Evolutionary conservation across 2,888 invertebrate species (phyloP).

Genomic region (Andrena camellia): DNA sequence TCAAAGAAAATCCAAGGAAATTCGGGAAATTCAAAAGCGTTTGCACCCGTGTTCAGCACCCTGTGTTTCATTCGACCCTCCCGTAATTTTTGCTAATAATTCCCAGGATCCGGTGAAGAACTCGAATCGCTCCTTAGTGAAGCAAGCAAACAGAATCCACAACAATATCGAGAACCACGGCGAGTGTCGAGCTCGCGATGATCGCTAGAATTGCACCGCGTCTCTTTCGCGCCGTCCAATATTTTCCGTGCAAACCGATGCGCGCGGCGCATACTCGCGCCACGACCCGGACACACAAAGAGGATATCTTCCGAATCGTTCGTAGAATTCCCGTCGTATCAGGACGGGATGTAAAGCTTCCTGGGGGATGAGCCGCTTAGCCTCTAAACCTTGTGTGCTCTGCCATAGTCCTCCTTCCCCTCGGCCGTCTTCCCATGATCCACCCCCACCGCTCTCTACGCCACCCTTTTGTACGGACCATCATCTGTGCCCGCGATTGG

Average conservation of each 20-base stretch:
- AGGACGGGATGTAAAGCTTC: slow-evolving; percentile 83
- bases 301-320: slow-evolving; percentile 80
- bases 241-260: slow-evolving; percentile 62
- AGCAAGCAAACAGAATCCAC: slow-evolving; percentile 32
- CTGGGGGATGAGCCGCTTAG: slow-evolving; percentile 84
- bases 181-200: slow-evolving; percentile 11
- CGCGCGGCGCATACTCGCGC: slow-evolving; percentile 39
- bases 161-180: not conserved
- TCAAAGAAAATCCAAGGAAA: no score
- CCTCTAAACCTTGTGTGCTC: slow-evolving; percentile 83
- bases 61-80: no score
- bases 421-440: slow-evolving; percentile 51
- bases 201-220: slow-evolving; percentile 19
- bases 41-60: no score
- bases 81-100: not conserved
- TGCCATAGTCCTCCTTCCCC: slow-evolving; percentile 72
- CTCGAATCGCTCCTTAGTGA: not conserved
- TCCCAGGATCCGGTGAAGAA: not conserved
- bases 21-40: no score
- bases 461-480: slow-evolving; percentile 73
- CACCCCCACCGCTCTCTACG: slow-evolving; percentile 59
- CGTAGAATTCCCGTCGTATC: slow-evolving; percentile 78
- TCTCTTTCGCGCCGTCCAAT: slow-evolving; percentile 64
- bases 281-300: slow-evolving; percentile 52
- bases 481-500: slow-evolving; percentile 66